Evolutionary conservation across 92 coral and sea anemone genomes (phyloP), one percentile per base, ranked within the genome.

Genomic region (Plumapathes pennacea): DNA sequence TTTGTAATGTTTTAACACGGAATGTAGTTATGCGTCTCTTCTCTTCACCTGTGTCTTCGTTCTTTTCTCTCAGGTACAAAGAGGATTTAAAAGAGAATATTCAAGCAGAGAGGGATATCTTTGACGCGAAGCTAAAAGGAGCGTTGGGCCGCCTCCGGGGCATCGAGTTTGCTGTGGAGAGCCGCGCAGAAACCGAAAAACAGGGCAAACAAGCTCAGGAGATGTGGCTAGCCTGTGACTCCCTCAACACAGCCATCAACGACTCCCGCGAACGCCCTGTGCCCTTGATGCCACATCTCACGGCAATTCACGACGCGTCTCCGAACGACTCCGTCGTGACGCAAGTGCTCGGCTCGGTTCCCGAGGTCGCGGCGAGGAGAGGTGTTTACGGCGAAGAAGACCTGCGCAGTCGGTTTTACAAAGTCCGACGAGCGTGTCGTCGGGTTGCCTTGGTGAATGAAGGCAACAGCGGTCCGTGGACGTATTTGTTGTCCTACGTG

Each of bases 361-460:
- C 96, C 1, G 78, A 71, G 44, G 96, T 88, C 49, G 96, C 83
- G 1, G 60, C 76, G 3, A 31, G 57, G 3, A 74, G 94, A 27
- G 98, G 98, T 15, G 89, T 92, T 6, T 44, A 71, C 24, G 77
- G 74, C 31, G 98, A 88, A 62, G 87, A 90, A 13, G 49, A 72
- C 33, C 89, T 92, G 12, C 74, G 72, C 29, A 78, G 86, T 32
- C 85, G 96, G 50, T 92, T 92, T 64, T 47, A 83, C 68, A 72
- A 77, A 39, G 85, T 92, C 7, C 76, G 82, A 42, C 71, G 81
- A 54, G 81, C 77, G 49, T 92, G 98, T 42, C 75, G 85, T 23
- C 84, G 90, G 17, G 92, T 92, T 8, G 98, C 96, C 38, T 82
- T 92, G 98, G 65, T 92, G 23, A 94, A 86, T n/a, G 98, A 84